Evolutionary conservation across 2,797 vertebrate genomes (phyloP), one percentile per base, ranked within the genome.

Genomic region (Chelon auratus): DNA sequence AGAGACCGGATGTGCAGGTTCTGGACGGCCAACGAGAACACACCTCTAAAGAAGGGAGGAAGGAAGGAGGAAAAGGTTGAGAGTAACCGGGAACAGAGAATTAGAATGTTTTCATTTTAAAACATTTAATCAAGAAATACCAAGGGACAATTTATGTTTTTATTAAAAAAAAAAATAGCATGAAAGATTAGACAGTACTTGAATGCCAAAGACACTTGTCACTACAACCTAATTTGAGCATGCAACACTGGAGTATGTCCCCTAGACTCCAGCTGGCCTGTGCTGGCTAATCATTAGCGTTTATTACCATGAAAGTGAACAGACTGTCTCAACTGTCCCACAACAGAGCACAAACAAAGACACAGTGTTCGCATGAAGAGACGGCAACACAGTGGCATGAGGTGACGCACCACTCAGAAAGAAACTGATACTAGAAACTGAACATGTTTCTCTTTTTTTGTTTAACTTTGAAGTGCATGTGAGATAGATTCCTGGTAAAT

Each of bases 1-100:
- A 99, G 93, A 37, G 94, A 97, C 69, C 88, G 80, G 80, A 99
- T 95, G 70, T 91, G 84, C 59, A 98, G 91, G 2, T 96, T 95
- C 92, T 91, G 96, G 75, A 98, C 85, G 0, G 95, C 96, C 81
- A 99, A 90, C 0, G 97, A 98, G 90, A 98, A 97, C 72, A 96
- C 96, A 0, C 97, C 97, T 48, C 98, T 99, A 40, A 40, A 66
- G 63, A 14, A 63, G 37, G n/a, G 39, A 69, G 66, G 54, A 3
- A 45, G 30, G 65, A 13, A 43, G 45, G 30, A 33, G 30, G 30
- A 33, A 33, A 33, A 33, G 30, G 30, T 33, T 33, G 30, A 6
- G 30, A 7, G 5, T 33, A 33, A 33, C 5, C 30, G 3, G 30
- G 30, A 33, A 33, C 30, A 3, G 30, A 33, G 30, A 33, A 8